Conservation (phyloP, 2,113 vertebrate genomes). For the Atrichornis clamosus region DNA sequence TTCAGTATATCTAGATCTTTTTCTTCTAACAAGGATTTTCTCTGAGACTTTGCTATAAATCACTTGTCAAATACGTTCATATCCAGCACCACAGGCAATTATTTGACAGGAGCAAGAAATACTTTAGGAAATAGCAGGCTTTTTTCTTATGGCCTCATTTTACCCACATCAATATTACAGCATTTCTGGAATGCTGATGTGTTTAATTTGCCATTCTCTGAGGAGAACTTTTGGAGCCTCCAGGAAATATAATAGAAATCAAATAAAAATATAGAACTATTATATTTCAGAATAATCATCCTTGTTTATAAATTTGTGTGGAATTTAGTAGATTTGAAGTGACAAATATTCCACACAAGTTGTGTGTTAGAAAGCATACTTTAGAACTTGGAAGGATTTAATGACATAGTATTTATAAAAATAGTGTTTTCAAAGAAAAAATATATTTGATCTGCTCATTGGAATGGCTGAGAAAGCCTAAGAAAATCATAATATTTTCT, state of each 20-base stretch:
- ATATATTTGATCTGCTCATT: background rate
- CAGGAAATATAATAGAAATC: background rate
- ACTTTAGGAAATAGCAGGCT: background rate
- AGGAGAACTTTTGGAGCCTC: background rate
- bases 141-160: constrained; percentile 8
- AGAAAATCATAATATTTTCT: background rate
- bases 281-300: background rate
- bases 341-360: background rate
- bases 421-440: background rate
- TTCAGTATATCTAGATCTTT: background rate
- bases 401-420: background rate
- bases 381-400: background rate
- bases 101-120: background rate
- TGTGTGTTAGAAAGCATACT: background rate
- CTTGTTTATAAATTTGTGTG: background rate
- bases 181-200: background rate
- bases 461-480: background rate
- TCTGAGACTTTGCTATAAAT: background rate
- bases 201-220: background rate
- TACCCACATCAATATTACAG: background rate
- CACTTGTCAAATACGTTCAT: background rate
- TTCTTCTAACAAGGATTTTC: background rate
- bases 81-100: background rate
- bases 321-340: background rate
- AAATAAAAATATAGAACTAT: background rate